A percentile compares a stretch with the other conserved stretches of the same genome.
Evolutionary conservation across 2,888 invertebrate genomes (phyloP).

Genomic region (Acholoe squamosa): DNA sequence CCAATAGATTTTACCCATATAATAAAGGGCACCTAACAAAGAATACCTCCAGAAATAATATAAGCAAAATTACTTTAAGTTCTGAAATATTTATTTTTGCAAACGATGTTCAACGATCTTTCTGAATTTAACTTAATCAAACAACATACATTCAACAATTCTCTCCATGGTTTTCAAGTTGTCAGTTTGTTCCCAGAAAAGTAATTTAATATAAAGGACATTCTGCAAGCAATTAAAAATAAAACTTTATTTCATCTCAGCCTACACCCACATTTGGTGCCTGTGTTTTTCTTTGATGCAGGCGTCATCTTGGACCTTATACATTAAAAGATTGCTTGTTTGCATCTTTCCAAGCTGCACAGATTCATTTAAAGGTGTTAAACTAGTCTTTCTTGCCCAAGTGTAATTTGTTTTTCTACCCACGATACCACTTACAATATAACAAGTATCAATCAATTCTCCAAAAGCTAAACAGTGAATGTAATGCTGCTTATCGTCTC

Average conservation of each 20-base stretch:
- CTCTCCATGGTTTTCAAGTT: not conserved
- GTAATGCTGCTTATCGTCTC: too few relatives aligned
- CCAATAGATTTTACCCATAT: too few relatives aligned
- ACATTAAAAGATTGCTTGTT: not conserved
- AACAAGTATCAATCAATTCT: too few relatives aligned
- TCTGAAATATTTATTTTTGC: slow-evolving; percentile 39
- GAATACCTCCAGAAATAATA: not conserved
- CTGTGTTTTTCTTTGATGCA: not conserved
- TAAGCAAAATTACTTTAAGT: not conserved
- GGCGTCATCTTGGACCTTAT: too few relatives aligned
- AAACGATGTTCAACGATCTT: not conserved
- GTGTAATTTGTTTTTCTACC: not conserved
- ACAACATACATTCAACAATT: not conserved
- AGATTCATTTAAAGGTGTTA: not conserved
- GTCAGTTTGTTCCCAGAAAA: not conserved
- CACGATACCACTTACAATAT: too few relatives aligned
- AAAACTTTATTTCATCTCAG: slow-evolving; percentile 38
- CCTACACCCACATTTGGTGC: not conserved
- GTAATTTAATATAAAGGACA: slow-evolving; percentile 42
- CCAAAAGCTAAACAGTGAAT: too few relatives aligned
- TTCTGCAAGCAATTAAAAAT: slow-evolving; percentile 56
- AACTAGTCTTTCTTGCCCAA: not conserved
- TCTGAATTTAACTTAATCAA: not conserved
- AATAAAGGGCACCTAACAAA: too few relatives aligned
- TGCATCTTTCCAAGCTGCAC: not conserved